Evolutionary conservation across 2,113 vertebrate genomes (phyloP), one percentile per base, ranked within the genome.

Genomic region (Aegypius monachus): DNA sequence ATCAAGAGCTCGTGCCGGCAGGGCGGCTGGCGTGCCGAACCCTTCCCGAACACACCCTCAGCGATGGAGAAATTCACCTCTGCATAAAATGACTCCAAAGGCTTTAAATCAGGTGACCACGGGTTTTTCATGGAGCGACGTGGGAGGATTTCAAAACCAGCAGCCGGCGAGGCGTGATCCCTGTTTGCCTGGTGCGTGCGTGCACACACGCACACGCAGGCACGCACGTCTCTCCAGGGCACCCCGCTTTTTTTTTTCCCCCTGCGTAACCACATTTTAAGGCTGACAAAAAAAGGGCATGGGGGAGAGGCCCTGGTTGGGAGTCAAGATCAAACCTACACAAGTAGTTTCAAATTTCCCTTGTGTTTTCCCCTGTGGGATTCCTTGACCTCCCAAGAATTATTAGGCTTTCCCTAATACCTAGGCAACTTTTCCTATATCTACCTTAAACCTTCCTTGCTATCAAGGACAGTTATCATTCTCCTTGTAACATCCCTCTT

Each of bases 141-240:
- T 96, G 95, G 96, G 97, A 94, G 96, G 97, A 96, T 96, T 95
- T 97, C 95, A 81, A 95, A 96, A 95, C 45, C 81, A 73, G 78
- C 66, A 79, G 58, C 20, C 1, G 0, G 66, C 8, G 32, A 91
- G 74, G 78, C 10, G 50, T 66, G 91, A 90, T 55, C 55, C n/a
- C 81, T 18, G 78, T 62, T 79, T 36, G 16, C 62, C 89, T 15
- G 87, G 70, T 90, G 94, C 1, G 62, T 95, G 89, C 74, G 7
- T 56, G 91, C 86, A 43, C 82, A 67, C 66, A 78, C 4, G 70
- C 78, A 74, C 65, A 29, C 7, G 4, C 73, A 62, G 77, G 47
- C 53, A 14, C 23, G 3, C 81, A 43, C 34, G 2, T 16, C 81
- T 86, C 86, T 42, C 75, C 79, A 58, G 74, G 70, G 67, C 75